Percentiles rank a stretch among this genome's conserved stretches.
phyloP scores from a whole-genome alignment of 64 coral and sea anemone genomes.

The Acropora yongei region DNA sequence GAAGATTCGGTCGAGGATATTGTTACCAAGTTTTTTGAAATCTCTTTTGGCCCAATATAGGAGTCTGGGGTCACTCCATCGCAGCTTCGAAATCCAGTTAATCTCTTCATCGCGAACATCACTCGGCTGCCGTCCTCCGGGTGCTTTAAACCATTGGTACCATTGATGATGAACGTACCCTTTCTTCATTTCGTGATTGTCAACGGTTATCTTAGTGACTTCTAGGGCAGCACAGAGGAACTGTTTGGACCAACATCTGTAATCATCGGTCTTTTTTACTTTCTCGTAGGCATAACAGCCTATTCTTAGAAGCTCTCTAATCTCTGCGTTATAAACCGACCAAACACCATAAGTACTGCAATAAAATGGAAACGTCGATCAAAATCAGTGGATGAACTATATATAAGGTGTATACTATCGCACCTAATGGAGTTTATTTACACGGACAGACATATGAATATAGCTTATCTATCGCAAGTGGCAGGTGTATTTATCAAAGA shows the following conservation, averaged over 20 bases:
- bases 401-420: background rate
- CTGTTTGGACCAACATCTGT: constrained; percentile 50
- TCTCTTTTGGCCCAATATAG: constrained; percentile 43
- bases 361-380: background rate
- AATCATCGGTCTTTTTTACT: constrained; percentile 30
- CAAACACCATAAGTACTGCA: constrained; percentile 12
- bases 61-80: constrained; percentile 64
- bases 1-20: constrained; percentile 49
- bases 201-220: constrained; percentile 12
- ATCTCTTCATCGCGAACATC: constrained; percentile 20
- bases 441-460: constrained; percentile 13
- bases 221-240: constrained; percentile 54
- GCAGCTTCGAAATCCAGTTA: constrained; percentile 45
- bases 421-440: background rate
- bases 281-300: constrained; percentile 33
- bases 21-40: constrained; percentile 22
- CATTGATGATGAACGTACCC: background rate
- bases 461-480: background rate
- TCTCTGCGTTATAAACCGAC: background rate
- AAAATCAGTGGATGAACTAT: background rate
- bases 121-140: background rate
- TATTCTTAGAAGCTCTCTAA: background rate
- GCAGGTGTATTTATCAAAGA: background rate
- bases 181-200: background rate
- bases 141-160: constrained; percentile 20